Evolutionary conservation across 2,797 vertebrate genomes (phyloP).

Genomic region (Tapera naevia): DNA sequence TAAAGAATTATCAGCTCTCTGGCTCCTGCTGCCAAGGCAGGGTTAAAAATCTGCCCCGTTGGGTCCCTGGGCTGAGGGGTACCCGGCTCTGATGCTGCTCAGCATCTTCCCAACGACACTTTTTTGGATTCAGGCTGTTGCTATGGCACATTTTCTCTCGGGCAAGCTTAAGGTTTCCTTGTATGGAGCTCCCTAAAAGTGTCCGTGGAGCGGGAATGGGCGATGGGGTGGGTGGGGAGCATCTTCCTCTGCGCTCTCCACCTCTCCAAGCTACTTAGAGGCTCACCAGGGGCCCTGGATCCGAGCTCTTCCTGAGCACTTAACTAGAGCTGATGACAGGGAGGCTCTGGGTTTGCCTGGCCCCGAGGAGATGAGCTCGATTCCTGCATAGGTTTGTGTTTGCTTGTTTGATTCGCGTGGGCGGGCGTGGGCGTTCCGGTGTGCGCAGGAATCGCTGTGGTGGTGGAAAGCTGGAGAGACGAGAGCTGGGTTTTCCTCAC

Average conservation of each 20-base stretch:
- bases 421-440: neutral
- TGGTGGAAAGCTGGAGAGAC: neutral
- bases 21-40: neutral
- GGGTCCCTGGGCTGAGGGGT: neutral
- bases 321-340: neutral
- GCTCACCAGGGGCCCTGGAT: neutral
- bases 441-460: neutral
- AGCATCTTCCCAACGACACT: neutral
- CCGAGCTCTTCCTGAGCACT: neutral
- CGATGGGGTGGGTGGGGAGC: neutral
- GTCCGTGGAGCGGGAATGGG: neutral
- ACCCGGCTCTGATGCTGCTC: neutral
- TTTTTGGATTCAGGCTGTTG: conserved; percentile 18
- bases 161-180: conserved; percentile 8
- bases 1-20: neutral
- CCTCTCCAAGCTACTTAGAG: neutral
- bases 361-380: neutral
- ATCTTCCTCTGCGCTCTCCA: neutral
- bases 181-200: neutral
- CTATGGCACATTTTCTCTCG: neutral
- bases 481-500: neutral
- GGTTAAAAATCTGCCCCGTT: neutral
- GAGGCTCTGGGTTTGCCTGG: neutral
- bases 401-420: neutral
- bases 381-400: neutral